Conservation (phyloP, 2,113 vertebrate genomes). For the Meriones unguiculatus region DNA sequence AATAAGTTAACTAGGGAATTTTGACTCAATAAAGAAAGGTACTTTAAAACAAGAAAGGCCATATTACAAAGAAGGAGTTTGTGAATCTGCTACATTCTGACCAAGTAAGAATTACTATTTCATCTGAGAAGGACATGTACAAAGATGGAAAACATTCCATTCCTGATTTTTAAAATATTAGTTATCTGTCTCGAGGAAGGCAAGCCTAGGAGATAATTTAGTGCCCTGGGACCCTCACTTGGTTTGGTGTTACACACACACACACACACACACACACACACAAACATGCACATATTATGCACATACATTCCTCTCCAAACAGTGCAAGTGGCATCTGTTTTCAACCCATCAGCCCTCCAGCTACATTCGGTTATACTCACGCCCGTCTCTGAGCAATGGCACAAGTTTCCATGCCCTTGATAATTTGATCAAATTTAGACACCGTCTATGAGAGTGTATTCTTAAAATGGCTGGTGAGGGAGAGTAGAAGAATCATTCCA, state of each 20-base stretch:
- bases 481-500: background rate
- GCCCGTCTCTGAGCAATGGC: background rate
- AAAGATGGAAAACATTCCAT: background rate
- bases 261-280: background rate
- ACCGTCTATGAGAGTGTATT: background rate
- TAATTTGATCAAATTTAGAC: background rate
- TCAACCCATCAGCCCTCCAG: background rate
- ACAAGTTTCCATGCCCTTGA: background rate
- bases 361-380: background rate
- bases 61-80: background rate
- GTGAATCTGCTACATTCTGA: background rate
- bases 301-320: background rate
- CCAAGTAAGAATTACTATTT: background rate
- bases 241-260: background rate
- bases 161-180: background rate
- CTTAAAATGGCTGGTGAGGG: background rate
- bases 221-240: background rate
- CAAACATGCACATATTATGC: background rate
- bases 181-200: background rate
- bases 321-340: background rate
- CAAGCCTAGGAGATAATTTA: background rate
- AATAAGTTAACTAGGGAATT: background rate
- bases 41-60: background rate
- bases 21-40: constrained; percentile 1
- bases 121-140: background rate